Evolutionary conservation across 2,113 vertebrate genomes (phyloP), one percentile per base, ranked within the genome.

Genomic region (Callopanchax toddi): DNA sequence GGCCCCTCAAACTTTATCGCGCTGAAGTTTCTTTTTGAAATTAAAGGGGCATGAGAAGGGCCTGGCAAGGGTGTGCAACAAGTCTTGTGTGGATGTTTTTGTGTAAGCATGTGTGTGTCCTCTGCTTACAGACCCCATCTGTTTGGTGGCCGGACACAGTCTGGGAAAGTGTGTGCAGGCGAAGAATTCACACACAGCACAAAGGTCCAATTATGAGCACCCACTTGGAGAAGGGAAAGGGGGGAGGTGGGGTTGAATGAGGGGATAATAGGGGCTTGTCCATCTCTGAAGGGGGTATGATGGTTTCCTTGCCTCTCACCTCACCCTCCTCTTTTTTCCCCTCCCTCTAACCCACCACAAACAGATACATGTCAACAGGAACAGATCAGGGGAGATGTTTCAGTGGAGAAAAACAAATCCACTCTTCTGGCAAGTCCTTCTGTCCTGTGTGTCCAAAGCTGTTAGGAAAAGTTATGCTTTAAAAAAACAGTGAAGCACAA

Each of bases 121-220:
- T 91, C 82, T 48, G 76, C 89, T 86, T 91, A 94, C 90, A 94
- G 92, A 92, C 87, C 84, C 86, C 87, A 90, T 92, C 87, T 93
- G 90, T 92, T 91, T 90, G 71, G 76, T 53, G 76, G 84, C 69
- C 37, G 67, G 89, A 87, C 91, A 83, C 91, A 83, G 92, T 89
- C 85, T 89, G 90, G 83, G 90, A 93, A 93, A 84, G 90, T 71
- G 82, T 76, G 86, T 21, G 59, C 53, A 76, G 80, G 76, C 75
- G 60, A 92, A 92, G 89, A 92, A 91, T 79, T 86, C 81, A 86
- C 76, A 59, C 67, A 86, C 74, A 34, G 77, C 22, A 98, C 94
- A 98, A 95, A 94, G 93, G 46, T 13, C 40, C 69, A 85, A 92
- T 94, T 98, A 94, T 97, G 74, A 23, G 76, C 79, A 82, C 86